Evolutionary conservation across 1,140 invertebrate species (phyloP), one percentile per base, ranked within the genome.

Genomic region (Anastatus disparis): DNA sequence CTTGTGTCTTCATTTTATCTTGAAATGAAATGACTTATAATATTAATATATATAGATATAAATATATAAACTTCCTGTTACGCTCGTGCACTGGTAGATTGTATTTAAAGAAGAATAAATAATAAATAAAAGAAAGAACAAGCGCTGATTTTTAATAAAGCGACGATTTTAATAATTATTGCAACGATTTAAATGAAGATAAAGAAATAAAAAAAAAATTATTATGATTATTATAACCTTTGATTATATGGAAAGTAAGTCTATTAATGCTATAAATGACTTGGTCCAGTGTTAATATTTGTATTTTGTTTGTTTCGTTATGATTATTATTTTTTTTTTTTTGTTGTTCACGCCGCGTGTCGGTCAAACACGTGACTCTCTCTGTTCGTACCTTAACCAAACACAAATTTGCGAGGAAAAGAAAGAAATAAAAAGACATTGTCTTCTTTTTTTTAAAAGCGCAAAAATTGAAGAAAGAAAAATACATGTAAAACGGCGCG

Each of bases 221-320:
- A 68, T 69, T 52, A 59, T 40, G 20, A 31, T 9, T 13, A 66
- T 66, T 48, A 58, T 58, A 48, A 58, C 58, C 35, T 27, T 70
- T 56, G 48, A 70, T 70, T 70, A 70, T 62, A 70, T 63, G 59
- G 58, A 80, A 79, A 85, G 80, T 83, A 81, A 83, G 79, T 81
- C 83, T 81, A 77, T 81, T 82, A n/a, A 71, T 66, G 74, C 76
- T 79, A 71, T 61, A 64, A 76, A 81, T 78, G 84, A 81, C 79
- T 83, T 80, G 79, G 79, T 83, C 81, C 81, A 82, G 83, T 86
- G 84, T 86, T 86, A 81, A 86, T 84, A 85, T 82, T 46, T 85
- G 83, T 84, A 85, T 84, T 86, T 85, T 86, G 83, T 85, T 86
- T 86, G 84, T 85, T 86, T 84, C 83, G 83, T 86, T 85, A 84